phyloP scores from a whole-genome alignment of 2,797 vertebrate species.

The Acanthornis magna region DNA sequence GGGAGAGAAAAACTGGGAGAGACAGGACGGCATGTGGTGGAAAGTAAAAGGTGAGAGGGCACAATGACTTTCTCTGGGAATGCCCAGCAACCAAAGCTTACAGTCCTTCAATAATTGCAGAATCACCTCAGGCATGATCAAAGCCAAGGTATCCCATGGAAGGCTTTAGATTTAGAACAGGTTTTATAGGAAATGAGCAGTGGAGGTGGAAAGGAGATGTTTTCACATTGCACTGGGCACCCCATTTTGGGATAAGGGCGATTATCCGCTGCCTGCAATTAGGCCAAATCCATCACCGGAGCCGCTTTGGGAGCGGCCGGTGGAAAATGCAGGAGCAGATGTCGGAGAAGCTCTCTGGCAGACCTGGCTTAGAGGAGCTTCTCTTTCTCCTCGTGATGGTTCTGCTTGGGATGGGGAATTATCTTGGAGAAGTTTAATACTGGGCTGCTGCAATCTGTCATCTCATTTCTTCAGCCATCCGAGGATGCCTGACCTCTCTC shows the following conservation, averaged over 20 bases:
- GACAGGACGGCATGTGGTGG: rapidly evolving
- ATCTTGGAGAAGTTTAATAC: background rate
- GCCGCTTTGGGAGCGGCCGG: background rate
- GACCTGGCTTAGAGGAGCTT: background rate
- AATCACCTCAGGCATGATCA: background rate
- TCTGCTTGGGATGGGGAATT: background rate
- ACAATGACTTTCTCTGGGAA: background rate
- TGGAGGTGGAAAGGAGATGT: background rate
- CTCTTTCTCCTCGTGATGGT: background rate
- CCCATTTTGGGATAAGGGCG: background rate
- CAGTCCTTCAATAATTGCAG: background rate
- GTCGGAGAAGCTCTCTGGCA: background rate
- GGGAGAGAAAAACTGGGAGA: background rate
- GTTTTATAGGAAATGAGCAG: background rate
- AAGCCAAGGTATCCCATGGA: background rate
- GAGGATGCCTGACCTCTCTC: background rate
- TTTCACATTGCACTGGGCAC: background rate
- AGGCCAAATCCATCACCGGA: background rate
- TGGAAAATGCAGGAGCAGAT: background rate
- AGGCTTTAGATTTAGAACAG: background rate
- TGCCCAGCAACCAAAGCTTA: background rate
- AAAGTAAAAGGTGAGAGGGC: background rate
- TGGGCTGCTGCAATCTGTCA: background rate
- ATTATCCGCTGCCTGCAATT: background rate
- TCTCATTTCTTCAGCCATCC: background rate